phyloP scores from a whole-genome alignment of 2,113 vertebrate species.

The Phyllopteryx taeniolatus region DNA sequence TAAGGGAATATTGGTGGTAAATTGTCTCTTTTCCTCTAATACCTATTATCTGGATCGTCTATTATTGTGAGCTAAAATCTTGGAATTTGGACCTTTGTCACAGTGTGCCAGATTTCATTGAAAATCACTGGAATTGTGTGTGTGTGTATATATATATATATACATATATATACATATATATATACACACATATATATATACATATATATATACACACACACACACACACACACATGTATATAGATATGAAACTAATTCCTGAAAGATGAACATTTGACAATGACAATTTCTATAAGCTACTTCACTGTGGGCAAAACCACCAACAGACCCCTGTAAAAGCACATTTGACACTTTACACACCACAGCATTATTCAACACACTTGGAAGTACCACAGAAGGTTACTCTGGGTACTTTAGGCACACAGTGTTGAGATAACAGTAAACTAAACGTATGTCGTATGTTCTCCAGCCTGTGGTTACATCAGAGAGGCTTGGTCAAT shows the following conservation, averaged over 20 bases:
- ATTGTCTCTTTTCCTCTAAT: not conserved
- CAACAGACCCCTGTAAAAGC: not conserved
- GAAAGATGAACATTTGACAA: not conserved
- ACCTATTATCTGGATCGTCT: not conserved
- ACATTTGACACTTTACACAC: not conserved
- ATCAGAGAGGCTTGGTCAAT: conserved; percentile 83
- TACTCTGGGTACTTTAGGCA: conserved; percentile 10
- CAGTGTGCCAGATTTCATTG: not conserved
- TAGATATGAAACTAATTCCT: not conserved
- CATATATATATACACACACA: no score
- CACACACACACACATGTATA: no score
- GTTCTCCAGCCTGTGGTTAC: conserved; percentile 29
- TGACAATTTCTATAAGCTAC: not conserved
- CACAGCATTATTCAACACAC: not conserved
- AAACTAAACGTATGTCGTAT: not conserved
- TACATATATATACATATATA: no score
- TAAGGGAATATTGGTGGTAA: not conserved
- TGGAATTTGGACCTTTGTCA: not conserved
- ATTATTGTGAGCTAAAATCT: not conserved
- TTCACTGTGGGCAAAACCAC: not conserved
- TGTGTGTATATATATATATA: no score
- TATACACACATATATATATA: no score
- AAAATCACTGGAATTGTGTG: not conserved
- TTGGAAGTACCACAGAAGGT: not conserved
- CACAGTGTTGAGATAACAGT: not conserved